Conservation (phyloP, 1,140 invertebrate genomes). For the Campoletis sonorensis region DNA sequence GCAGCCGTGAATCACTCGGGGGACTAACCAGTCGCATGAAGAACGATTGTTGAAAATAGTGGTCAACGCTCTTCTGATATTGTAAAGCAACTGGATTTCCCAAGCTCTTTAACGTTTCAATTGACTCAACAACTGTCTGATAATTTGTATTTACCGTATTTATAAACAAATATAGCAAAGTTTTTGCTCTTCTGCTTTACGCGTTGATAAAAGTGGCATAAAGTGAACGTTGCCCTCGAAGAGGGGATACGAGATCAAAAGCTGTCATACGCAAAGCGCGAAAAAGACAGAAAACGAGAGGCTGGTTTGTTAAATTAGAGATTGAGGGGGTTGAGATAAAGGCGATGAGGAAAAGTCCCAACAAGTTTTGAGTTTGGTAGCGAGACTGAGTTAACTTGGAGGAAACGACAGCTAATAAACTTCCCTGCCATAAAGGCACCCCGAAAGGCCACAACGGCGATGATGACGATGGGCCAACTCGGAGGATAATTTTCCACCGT, state of each 20-base stretch:
- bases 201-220: too few relatives aligned
- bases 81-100: neutral
- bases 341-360: conserved; percentile 14
- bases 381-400: conserved; percentile 6
- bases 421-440: conserved; percentile 49
- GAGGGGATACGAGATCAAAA: too few relatives aligned
- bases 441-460: neutral
- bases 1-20: neutral
- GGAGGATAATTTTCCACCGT: conserved; percentile 34
- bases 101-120: neutral
- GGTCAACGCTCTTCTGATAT: neutral
- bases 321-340: neutral
- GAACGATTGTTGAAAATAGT: neutral
- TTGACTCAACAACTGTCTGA: neutral
- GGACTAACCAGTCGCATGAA: neutral
- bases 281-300: neutral
- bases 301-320: neutral
- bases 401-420: conserved; percentile 52
- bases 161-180: too few relatives aligned
- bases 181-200: too few relatives aligned
- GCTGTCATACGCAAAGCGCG: too few relatives aligned
- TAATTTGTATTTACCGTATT: too few relatives aligned
- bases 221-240: too few relatives aligned
- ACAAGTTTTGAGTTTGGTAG: conserved; percentile 33
- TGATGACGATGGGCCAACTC: conserved; percentile 7